Percentiles rank a stretch among this genome's conserved stretches.
These are phyloP conservation scores for Heliconius aoede DNA, from an alignment of 2,888 invertebrate species.

Conservation along the genomic window DNA sequence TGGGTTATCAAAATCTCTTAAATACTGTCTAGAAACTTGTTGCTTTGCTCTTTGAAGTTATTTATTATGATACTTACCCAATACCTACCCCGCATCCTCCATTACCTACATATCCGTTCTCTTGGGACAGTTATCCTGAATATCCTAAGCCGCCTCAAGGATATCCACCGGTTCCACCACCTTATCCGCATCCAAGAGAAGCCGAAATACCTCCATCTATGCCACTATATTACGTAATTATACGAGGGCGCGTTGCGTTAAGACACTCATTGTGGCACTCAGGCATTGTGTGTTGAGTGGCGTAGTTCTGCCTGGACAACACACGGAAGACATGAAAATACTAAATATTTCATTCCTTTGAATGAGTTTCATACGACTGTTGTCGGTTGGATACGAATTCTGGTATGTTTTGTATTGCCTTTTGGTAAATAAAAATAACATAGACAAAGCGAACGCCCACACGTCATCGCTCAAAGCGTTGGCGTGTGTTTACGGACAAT, in stretches of 20 bases:
- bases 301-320: too few relatives aligned
- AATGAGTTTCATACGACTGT: slow-evolving; percentile 7
- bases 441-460: slow-evolving; percentile 35
- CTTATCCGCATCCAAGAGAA: slow-evolving; percentile 35
- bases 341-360: too few relatives aligned
- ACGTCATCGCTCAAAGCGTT: slow-evolving; percentile 63
- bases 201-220: slow-evolving; percentile 40
- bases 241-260: too few relatives aligned
- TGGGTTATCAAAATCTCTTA: slow-evolving; percentile 13
- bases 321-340: too few relatives aligned
- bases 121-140: slow-evolving; percentile 18
- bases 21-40: slow-evolving; percentile 17
- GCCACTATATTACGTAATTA: too few relatives aligned
- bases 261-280: too few relatives aligned
- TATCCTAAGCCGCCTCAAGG: slow-evolving; percentile 22
- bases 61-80: slow-evolving; percentile 13
- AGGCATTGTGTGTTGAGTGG: too few relatives aligned
- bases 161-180: slow-evolving; percentile 29
- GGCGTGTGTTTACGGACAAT: slow-evolving; percentile 72
- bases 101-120: slow-evolving; percentile 21
- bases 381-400: slow-evolving; percentile 16
- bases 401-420: slow-evolving; percentile 21
- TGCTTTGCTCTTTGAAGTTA: slow-evolving; percentile 20
- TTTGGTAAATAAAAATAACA: slow-evolving; percentile 43
- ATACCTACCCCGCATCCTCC: slow-evolving; percentile 13